Evolutionary conservation across 2,797 vertebrate species (phyloP).

Genomic region (Melanotaenia maccullochi): DNA sequence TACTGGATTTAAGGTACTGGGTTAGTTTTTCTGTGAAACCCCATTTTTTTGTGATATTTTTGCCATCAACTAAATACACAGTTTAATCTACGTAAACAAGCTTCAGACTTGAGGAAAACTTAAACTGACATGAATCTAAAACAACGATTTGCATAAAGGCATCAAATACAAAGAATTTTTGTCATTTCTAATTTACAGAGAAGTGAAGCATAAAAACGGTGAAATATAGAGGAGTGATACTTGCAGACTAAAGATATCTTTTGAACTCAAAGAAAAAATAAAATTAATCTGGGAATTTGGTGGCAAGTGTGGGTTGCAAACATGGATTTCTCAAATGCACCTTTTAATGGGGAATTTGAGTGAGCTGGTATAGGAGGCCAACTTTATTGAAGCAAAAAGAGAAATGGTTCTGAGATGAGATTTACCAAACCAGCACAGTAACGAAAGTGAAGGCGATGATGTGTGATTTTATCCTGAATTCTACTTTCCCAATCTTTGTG

Average conservation of each 20-base stretch:
- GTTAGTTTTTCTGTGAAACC: neutral
- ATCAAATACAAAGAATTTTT: neutral
- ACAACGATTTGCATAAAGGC: neutral
- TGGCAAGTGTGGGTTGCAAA: too few relatives aligned
- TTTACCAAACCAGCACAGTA: neutral
- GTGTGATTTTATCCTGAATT: neutral
- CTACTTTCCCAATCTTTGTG: neutral
- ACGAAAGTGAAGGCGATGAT: neutral
- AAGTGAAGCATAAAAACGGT: neutral
- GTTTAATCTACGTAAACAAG: neutral
- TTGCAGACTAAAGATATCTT: too few relatives aligned
- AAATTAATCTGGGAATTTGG: too few relatives aligned
- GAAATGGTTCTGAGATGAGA: neutral
- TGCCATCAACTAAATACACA: neutral
- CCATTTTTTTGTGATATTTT: neutral
- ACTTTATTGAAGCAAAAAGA: neutral
- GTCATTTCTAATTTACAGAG: neutral
- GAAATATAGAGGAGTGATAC: too few relatives aligned
- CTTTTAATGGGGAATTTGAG: neutral
- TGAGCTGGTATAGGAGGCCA: neutral
- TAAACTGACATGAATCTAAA: neutral
- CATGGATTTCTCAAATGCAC: neutral
- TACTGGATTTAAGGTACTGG: neutral
- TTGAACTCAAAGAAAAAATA: too few relatives aligned
- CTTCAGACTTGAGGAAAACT: neutral